These are phyloP conservation scores for Dermatophagoides farinae DNA, from an alignment of 1,140 invertebrate genomes.

Conservation along the genomic window DNA sequence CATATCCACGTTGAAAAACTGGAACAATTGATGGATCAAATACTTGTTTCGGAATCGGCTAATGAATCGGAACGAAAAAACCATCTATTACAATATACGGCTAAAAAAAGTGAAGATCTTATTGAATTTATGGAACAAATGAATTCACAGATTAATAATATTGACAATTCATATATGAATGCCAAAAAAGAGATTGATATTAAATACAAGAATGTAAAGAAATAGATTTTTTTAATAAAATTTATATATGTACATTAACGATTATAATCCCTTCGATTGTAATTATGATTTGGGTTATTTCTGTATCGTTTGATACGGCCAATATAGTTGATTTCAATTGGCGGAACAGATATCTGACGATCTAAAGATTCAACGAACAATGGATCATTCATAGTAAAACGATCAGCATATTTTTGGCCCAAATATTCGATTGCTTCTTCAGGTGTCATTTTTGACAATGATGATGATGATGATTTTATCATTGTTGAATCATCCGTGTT, in stretches of 20 bases:
- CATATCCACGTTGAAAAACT: neutral
- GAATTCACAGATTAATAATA: neutral
- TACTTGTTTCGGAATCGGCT: neutral
- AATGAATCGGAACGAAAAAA: conserved; percentile 2
- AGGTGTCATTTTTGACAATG: neutral
- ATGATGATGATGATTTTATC: neutral
- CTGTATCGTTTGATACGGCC: neutral
- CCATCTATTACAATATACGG: neutral
- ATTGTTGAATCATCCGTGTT: too few species aligned
- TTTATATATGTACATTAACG: too few species aligned
- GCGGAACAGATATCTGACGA: neutral
- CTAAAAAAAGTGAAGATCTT: conserved; percentile 1
- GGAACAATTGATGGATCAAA: neutral
- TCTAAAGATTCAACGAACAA: neutral
- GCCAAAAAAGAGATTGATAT: neutral
- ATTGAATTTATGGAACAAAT: neutral
- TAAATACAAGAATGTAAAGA: neutral
- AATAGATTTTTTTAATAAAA: neutral
- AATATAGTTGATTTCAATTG: neutral
- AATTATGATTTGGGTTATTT: neutral
- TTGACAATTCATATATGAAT: neutral
- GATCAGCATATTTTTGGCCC: neutral
- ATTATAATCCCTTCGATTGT: neutral
- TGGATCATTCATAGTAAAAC: neutral
- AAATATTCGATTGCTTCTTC: conserved; percentile 5